These are phyloP conservation scores for Scolopax rusticola DNA, from an alignment of 2,797 vertebrate genomes.

Conservation along the genomic window DNA sequence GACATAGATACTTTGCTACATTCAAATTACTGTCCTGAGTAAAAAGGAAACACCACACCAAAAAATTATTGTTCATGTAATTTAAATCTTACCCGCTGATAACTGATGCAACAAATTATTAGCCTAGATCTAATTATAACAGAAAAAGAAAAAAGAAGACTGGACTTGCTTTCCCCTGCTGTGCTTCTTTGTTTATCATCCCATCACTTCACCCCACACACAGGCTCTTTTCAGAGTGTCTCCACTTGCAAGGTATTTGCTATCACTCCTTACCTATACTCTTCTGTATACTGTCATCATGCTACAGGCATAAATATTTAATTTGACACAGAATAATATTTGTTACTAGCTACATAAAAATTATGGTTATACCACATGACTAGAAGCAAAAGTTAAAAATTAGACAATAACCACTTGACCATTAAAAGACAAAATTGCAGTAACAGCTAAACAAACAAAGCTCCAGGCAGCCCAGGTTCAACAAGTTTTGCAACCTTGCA, in stretches of 20 bases:
- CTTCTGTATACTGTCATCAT: background rate
- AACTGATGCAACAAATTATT: background rate
- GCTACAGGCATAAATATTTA: background rate
- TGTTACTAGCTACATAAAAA: background rate
- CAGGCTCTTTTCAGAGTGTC: background rate
- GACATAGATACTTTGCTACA: background rate
- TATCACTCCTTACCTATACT: background rate
- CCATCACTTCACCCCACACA: background rate
- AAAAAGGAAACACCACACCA: background rate
- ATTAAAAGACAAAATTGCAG: background rate
- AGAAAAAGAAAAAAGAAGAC: background rate
- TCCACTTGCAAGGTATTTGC: background rate
- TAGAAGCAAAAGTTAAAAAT: background rate
- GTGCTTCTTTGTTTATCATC: background rate
- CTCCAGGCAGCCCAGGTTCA: background rate
- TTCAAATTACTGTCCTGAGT: background rate
- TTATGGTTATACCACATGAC: background rate
- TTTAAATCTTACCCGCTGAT: background rate
- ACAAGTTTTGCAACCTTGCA: background rate
- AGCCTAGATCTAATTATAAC: background rate
- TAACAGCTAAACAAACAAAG: background rate
- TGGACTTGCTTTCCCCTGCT: background rate
- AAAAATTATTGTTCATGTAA: background rate
- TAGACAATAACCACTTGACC: background rate
- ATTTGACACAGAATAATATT: background rate